These are phyloP conservation scores for Gymnobelideus leadbeateri DNA, from an alignment of 2,113 vertebrate genomes.

Conservation along the genomic window DNA sequence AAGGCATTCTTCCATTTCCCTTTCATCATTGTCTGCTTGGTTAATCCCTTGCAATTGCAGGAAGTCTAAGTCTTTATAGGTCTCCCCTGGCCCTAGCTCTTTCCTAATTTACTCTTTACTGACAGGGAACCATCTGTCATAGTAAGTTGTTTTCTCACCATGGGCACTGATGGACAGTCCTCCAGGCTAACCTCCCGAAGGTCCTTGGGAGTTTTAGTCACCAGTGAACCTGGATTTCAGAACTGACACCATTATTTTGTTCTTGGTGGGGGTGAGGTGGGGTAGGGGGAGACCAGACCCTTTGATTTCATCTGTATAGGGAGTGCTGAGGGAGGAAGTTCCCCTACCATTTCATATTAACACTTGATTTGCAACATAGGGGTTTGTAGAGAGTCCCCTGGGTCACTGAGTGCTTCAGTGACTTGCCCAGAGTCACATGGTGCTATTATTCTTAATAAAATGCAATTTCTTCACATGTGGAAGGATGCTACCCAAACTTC, in stretches of 20 bases:
- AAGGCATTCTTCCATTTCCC: neutral
- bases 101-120: conserved; percentile 1
- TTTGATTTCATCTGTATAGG: neutral
- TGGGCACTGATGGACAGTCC: conserved; percentile 30
- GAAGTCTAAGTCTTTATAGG: neutral
- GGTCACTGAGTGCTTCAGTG: neutral
- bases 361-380: neutral
- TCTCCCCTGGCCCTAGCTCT: conserved; percentile 29
- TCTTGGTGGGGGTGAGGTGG: neutral
- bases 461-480: neutral
- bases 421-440: neutral
- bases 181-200: conserved; percentile 11
- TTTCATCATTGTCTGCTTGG: neutral
- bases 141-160: conserved; percentile 13
- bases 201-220: conserved; percentile 17
- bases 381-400: neutral
- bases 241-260: conserved; percentile 54
- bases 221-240: conserved; percentile 44
- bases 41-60: neutral
- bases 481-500: neutral
- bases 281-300: neutral
- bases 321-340: neutral
- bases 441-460: neutral
- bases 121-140: neutral
- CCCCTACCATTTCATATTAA: neutral